Evolutionary conservation across 2,888 invertebrate genomes (phyloP).

Genomic region (Chironomus tentans): DNA sequence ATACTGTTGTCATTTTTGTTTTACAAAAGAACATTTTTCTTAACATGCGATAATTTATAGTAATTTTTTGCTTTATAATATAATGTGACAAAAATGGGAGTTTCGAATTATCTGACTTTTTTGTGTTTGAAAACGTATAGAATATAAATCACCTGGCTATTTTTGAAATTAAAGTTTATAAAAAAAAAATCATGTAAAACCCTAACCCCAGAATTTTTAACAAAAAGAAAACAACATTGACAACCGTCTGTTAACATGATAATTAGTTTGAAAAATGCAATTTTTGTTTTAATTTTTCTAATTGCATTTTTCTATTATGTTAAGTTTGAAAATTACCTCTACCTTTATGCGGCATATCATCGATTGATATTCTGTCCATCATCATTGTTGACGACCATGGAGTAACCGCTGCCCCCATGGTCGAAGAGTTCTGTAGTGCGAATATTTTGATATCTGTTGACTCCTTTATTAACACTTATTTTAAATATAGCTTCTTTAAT

Average conservation of each 20-base stretch:
- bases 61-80: neutral
- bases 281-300: too few relatives aligned
- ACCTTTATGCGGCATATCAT: slow-evolving; percentile 72
- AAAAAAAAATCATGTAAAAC: too few relatives aligned
- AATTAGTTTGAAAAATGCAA: too few relatives aligned
- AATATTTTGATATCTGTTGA: slow-evolving; percentile 35
- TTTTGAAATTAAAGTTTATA: neutral
- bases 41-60: slow-evolving; percentile 6
- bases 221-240: too few relatives aligned
- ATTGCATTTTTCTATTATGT: neutral
- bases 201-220: too few relatives aligned
- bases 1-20: neutral
- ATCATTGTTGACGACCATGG: slow-evolving; percentile 73
- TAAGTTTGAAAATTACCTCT: slow-evolving; percentile 25
- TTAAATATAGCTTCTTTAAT: neutral
- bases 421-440: slow-evolving; percentile 72
- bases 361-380: slow-evolving; percentile 61
- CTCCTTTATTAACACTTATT: neutral
- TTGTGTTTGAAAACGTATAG: neutral
- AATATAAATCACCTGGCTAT: slow-evolving; percentile 17
- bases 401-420: slow-evolving; percentile 54
- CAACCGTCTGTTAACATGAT: too few relatives aligned
- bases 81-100: slow-evolving; percentile 12
- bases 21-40: neutral
- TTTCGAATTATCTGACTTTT: neutral